Conservation (phyloP, 2,888 invertebrate species). For the Spodoptera exigua region DNA sequence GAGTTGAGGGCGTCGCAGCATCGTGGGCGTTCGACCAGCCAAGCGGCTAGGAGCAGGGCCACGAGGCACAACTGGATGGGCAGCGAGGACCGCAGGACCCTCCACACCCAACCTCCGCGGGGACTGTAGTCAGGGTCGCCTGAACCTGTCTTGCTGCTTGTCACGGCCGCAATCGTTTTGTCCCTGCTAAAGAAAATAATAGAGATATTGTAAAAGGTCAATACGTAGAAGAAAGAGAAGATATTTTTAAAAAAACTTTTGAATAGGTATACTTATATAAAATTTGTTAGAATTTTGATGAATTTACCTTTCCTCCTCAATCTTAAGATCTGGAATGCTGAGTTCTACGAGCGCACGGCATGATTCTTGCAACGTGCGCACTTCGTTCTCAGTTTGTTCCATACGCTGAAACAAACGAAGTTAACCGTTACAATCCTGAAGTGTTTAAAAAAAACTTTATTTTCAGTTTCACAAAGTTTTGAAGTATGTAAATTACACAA, state of each 20-base stretch:
- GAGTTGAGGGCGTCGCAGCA: constrained; percentile 95
- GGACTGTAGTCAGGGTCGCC: constrained; percentile 89
- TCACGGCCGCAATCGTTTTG: constrained; percentile 68
- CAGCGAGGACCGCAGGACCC: constrained; percentile 93
- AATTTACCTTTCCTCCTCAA: constrained; percentile 81
- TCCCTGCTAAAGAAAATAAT: constrained; percentile 65
- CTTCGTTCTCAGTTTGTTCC: constrained; percentile 92
- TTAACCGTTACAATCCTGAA: background rate
- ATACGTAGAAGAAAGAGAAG: background rate
- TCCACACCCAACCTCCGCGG: constrained; percentile 91
- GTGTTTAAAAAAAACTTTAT: background rate
- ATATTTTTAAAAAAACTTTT: background rate
- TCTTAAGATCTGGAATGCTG: constrained; percentile 82
- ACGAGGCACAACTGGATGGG: constrained; percentile 94
- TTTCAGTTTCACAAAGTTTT: too few relatives aligned
- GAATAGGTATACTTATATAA: too few relatives aligned
- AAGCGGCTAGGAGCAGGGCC: constrained; percentile 93
- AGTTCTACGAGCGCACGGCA: constrained; percentile 90
- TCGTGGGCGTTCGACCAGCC: constrained; percentile 92
- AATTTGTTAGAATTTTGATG: background rate
- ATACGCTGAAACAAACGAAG: constrained; percentile 85
- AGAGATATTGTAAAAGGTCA: background rate
- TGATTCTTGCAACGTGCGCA: constrained; percentile 91
- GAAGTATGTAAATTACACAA: too few relatives aligned
- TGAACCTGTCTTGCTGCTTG: constrained; percentile 85